Base-by-base conservation (phyloP, 2,113 vertebrate genomes). In the Heteronetta atricapilla region DNA sequence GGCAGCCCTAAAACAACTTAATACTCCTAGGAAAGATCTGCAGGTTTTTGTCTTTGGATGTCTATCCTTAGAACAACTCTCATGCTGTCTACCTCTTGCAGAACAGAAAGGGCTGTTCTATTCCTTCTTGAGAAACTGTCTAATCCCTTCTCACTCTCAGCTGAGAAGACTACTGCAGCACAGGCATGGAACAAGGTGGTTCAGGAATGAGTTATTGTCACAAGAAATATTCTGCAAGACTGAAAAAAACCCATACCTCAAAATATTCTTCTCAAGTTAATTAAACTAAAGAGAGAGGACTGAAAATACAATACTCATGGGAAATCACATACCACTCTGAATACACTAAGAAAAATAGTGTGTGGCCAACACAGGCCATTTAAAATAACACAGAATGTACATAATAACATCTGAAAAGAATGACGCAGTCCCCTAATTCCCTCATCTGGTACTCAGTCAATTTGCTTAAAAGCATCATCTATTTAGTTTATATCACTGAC, bases 401-500 rank as follows among this genome's bases (percentile, higher is more conserved):
- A 5, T 17, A 60, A 33, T 10, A 53, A 31, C 72, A 44, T 12
- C 4, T 33, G 20, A 60, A 2, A 18, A 67, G 84, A 76, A 8
- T 34, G 17, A 59, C 31, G 1, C 48, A 34, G 66, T 50, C 66
- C 89, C 2, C 1, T 6, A 6, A 82, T 60, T 42, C 68, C 74
- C 50, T 63, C 88, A 56, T 90, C 56, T 10, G 7, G 42, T 63
- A 52, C 67, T 36, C 13, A 2, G 36, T 33, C 82, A 83, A 75
- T 74, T 92, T 93, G 80, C 91, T 86, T 90, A 75, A 85, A 95
- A 95, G 91, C 77, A 50, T 69, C 73, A 52, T 91, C 91, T 84
- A 18, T 92, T 83, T 48, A 21, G 69, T 64, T 48, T 38, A 83
- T 17, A 60, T 77, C 82, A 76, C 92, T 7, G 11, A 74, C 60